phyloP scores from a whole-genome alignment of 2,888 invertebrate genomes.

The Achlya flavicornis region DNA sequence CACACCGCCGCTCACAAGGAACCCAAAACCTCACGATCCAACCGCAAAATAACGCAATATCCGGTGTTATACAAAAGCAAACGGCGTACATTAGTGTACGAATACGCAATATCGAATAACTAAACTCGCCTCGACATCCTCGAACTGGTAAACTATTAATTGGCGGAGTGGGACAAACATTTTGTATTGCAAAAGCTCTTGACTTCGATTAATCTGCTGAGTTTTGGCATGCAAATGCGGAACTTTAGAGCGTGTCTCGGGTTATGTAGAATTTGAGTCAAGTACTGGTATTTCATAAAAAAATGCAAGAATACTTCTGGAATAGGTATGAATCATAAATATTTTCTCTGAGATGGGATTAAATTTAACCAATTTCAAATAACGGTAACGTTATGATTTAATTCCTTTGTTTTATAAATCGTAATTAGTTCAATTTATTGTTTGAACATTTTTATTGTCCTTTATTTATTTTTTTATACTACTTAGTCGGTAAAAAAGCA shows the following conservation, averaged over 20 bases:
- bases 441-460: too few relatives aligned
- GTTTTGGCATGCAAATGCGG: conserved; percentile 2
- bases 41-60: conserved; percentile 1
- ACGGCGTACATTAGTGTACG: neutral
- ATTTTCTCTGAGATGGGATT: too few relatives aligned
- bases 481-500: too few relatives aligned
- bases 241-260: neutral
- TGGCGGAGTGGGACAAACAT: conserved; percentile 9
- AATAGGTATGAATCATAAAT: too few relatives aligned
- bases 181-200: conserved; percentile 3
- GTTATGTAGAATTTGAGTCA: neutral
- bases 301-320: too few relatives aligned
- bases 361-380: too few relatives aligned
- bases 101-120: conserved; percentile 1
- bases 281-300: neutral
- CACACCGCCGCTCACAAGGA: neutral
- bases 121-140: neutral
- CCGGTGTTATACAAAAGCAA: neutral
- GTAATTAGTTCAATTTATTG: too few relatives aligned
- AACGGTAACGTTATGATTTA: too few relatives aligned
- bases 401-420: too few relatives aligned
- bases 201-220: neutral
- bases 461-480: too few relatives aligned
- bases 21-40: neutral
- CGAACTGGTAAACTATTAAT: conserved; percentile 7